These are phyloP conservation scores for Aspiorhynchus laticeps DNA, from an alignment of 2,113 vertebrate genomes.

Conservation along the genomic window DNA sequence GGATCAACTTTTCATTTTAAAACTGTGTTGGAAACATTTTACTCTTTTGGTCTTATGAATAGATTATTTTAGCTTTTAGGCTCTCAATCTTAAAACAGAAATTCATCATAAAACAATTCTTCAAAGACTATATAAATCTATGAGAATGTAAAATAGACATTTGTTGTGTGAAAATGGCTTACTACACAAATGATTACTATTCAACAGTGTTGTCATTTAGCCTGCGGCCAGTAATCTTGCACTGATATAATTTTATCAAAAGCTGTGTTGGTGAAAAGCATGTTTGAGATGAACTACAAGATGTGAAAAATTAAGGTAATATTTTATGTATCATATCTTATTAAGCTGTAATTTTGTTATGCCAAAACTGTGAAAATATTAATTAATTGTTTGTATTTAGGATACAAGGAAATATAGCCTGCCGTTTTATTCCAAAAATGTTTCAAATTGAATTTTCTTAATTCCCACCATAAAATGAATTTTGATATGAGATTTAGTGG, in stretches of 20 bases:
- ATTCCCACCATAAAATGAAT: neutral
- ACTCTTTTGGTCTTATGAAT: neutral
- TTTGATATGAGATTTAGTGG: neutral
- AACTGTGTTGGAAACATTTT: neutral
- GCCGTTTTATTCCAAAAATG: neutral
- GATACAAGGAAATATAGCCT: neutral
- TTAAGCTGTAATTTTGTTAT: neutral
- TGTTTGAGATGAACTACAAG: neutral
- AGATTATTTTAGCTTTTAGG: neutral
- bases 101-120: neutral
- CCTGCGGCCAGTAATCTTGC: neutral
- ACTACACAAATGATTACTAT: neutral
- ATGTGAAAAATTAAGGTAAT: neutral
- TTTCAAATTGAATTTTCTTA: neutral
- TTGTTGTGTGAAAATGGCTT: neutral
- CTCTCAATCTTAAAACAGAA: neutral
- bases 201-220: neutral
- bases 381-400: neutral
- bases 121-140: neutral
- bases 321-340: neutral
- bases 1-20: neutral
- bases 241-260: neutral
- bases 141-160: neutral
- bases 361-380: neutral
- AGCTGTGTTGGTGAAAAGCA: neutral